These are phyloP conservation scores for Hypanus sabinus DNA, from an alignment of 2,113 vertebrate genomes.

Conservation along the genomic window DNA sequence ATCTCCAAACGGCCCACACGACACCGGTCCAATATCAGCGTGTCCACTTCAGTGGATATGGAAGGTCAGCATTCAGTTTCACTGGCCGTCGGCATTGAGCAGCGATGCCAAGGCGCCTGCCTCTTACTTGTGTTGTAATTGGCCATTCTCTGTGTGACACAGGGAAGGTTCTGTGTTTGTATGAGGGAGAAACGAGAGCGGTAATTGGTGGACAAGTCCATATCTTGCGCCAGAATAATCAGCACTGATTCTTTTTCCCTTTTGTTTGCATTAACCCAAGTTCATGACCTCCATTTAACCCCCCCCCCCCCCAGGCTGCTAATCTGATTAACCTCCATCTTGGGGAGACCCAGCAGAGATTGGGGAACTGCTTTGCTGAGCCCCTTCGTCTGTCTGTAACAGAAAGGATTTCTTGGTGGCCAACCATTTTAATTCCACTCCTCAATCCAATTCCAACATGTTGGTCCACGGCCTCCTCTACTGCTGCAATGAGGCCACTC, in stretches of 20 bases:
- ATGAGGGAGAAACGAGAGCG: no score
- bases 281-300: neutral
- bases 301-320: no score
- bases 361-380: no score
- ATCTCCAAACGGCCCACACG: conserved; percentile 85
- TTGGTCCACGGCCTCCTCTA: no score
- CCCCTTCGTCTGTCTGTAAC: no score
- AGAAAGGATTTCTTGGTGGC: no score
- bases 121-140: neutral
- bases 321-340: no score
- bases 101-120: neutral
- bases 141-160: neutral
- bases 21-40: conserved; percentile 63
- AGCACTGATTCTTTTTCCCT: neutral
- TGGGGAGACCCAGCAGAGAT: no score
- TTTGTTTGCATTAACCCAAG: neutral
- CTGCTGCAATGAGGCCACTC: no score
- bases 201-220: neutral
- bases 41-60: conserved; percentile 52
- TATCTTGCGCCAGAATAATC: neutral
- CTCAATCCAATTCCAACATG: no score
- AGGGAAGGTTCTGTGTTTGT: neutral
- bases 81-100: neutral
- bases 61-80: conserved; percentile 64
- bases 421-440: no score